Base-by-base conservation (phyloP, 2,797 vertebrate species). In the Stomatorhinus walkeri region DNA sequence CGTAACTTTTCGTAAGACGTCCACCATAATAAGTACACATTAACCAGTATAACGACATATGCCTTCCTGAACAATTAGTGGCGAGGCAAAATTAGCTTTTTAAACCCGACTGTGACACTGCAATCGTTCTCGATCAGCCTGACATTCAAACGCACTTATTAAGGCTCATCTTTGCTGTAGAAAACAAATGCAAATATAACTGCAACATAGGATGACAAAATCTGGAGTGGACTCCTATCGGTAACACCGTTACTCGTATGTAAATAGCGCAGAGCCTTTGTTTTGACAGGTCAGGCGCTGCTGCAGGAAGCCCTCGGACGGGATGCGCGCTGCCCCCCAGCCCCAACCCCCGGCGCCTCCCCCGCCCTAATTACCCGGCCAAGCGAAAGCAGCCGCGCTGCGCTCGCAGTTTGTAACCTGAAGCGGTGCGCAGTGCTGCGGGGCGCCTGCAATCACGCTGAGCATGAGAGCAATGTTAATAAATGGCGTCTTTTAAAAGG, bases 401-500 rank as follows among this genome's bases (percentile, higher is more conserved):
- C 64, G 85, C 88, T 48, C 89, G 10, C 91, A 94, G 88, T 92
- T 90, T 46, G 90, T 6, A 68, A 86, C 9, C 48, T 54, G 9
- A 90, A 64, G 86, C 89, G 79, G 36, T 88, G 76, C 40, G 40
- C 56, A 28, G 89, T 90, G 91, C 90, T 84, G 81, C 32, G 52
- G 86, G 88, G 61, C 88, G 90, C 90, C 36, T 49, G 89, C 85
- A 89, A 88, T 86, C 56, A 64, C 54, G 8, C 32, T 36, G 85
- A 90, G 91, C 92, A 96, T 92, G 90, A 24, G 64, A 88, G 49
- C 76, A 14, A 9, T 88, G 43, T 43, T 88, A 91, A 94, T 96
- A 94, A 94, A 96, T 96, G 96, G 94, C 91, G 46, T 92, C 92
- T 88, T 93, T 93, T 90, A 93, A 93, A 92, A 93, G 94, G 95